Evolutionary conservation across 2,113 vertebrate species (phyloP), one percentile per base, ranked within the genome.

Genomic region (Pseudorectes ferrugineus): DNA sequence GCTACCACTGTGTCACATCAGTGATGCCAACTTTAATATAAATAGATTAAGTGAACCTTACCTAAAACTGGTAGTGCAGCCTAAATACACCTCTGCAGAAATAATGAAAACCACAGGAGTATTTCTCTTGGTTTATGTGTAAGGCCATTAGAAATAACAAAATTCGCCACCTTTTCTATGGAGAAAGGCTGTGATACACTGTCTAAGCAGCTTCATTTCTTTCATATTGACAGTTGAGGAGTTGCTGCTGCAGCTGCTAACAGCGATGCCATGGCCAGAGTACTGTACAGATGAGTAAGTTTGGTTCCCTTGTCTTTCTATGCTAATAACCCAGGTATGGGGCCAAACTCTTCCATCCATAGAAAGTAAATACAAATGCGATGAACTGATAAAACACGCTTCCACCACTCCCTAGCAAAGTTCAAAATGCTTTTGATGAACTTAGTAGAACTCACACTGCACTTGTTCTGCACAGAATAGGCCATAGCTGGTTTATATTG

Each of bases 301-400:
- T 20, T 65, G 29, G 17, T 9, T 5, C 20, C 17, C 14, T 28
- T 49, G 29, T 63, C 25, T 63, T 85, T 26, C 36, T 49, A 0
- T 63, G 58, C 18, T 57, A 19, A 26, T 43, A 52, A 65, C 10
- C 3, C 11, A 3, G 42, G 23, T 46, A 13, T 38, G 21, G 51
- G 35, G 17, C 29, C 71, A 67, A n/a, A 45, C n/a, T 57, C 28
- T 67, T 65, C 22, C 14, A 40, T 31, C 42, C 28, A 8, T 1
- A 45, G 9, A n/a, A 57, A 22, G 24, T 55, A 42, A 73, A 54
- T 52, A 8, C 11, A 33, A 8, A 5, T 29, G 31, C 0, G 0
- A 48, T 62, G 17, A 92, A 19, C 22, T 36, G n/a, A 28, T 48
- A 40, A 65, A 93, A 61, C 65, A 66, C 18, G 5, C 6, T 71